A percentile compares a stretch with the other conserved stretches of the same genome.
Conservation (phyloP, 2,113 vertebrate genomes). For the Chamaetylas fuelleborni region DNA sequence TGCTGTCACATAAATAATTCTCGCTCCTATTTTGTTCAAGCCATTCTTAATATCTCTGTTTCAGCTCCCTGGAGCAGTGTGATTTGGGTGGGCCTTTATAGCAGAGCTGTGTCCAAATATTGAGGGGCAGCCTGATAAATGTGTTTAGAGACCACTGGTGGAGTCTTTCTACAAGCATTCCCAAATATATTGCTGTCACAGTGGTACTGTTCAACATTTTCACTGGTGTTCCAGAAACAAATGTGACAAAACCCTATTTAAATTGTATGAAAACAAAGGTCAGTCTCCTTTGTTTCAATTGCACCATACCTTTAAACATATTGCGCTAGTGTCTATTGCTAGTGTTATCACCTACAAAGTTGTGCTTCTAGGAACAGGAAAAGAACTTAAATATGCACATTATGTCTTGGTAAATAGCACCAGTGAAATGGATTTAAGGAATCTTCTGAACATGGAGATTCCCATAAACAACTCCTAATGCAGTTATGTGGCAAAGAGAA, state of each 20-base stretch:
- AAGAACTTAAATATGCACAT: not conserved
- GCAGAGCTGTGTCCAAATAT: not conserved
- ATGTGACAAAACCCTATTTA: not conserved
- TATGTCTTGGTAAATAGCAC: not conserved
- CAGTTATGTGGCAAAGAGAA: not conserved
- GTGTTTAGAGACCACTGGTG: not conserved
- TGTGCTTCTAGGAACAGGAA: not conserved
- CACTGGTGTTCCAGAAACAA: not conserved
- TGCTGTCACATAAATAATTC: not conserved
- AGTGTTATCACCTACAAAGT: not conserved
- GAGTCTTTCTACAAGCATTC: not conserved
- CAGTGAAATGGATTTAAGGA: not conserved
- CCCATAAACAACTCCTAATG: not conserved
- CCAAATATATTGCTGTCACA: not conserved
- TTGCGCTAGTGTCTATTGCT: not conserved
- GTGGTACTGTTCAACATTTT: not conserved
- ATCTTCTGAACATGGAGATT: not conserved
- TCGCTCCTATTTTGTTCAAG: not conserved
- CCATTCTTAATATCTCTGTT: not conserved
- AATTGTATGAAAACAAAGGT: not conserved
- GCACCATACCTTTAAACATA: not conserved
- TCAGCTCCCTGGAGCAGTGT: not conserved
- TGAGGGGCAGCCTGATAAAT: not conserved
- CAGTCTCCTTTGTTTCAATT: not conserved
- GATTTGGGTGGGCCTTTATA: fast-evolving